Evolutionary conservation across 2,888 invertebrate species (phyloP), one percentile per base, ranked within the genome.

Genomic region (Sussaba pulchella): DNA sequence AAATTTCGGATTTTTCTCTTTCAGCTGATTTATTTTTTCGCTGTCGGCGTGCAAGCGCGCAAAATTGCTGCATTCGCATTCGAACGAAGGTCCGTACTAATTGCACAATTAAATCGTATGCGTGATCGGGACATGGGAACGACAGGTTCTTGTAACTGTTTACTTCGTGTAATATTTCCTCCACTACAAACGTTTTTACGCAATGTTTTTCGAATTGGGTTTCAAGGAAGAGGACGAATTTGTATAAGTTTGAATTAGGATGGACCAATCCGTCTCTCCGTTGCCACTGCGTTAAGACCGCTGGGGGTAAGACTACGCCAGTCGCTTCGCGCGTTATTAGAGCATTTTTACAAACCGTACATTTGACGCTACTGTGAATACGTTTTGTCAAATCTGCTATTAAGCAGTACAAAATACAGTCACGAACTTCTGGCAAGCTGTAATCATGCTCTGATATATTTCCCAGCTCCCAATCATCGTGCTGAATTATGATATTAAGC

Each of bases 331-430:
- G n/a, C n/a, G 12, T 24, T 54, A 57, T 41, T 63, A 82, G 66
- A 41, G 78, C 41, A 10, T 78, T 63, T 76, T 41, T 45, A 50
- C 82, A 79, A 17, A 14, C 8, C 19, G 63, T 63, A 70, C 78
- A 82, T 10, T 43, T 71, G 21, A 54, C 39, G 14, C 57, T 72
- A 41, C 71, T 78, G 26, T 26, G 36, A 39, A 82, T 76, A 8
- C 19, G 4, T 26, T 72, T 26, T 9, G 67, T 64, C 12, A 82
- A 19, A 69, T 61, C 61, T 9, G 59, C 76, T 31, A 73, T 64
- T 19, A 82, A 26, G 26, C 63, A 79, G 67, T 82, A 82, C 17
- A 75, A 19, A 3, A 73, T 31, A 52, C 79, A 82, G 59, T 79
- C 64, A 54, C 10, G 50, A 10, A 80, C 66, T 52, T 31, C 72